Conservation (phyloP, 2,797 vertebrate genomes). For the Botia almorhae region DNA sequence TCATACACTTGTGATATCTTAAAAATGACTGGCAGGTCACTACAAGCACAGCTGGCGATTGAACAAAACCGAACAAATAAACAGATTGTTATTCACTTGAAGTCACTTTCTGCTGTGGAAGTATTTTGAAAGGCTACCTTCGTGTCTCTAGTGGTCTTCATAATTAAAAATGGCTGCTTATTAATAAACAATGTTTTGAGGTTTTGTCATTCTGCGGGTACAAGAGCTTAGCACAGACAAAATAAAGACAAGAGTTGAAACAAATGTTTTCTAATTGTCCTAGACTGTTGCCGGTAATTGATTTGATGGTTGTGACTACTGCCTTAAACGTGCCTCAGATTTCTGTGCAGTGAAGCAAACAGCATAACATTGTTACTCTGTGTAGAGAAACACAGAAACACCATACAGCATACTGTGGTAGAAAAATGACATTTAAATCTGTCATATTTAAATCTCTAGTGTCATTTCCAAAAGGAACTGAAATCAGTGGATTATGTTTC, state of each 20-base stretch:
- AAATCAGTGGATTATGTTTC: too few relatives aligned
- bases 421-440: not conserved
- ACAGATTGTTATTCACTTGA: conserved; percentile 46
- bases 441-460: too few relatives aligned
- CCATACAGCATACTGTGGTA: not conserved
- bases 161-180: conserved; percentile 15
- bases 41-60: conserved; percentile 59
- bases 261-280: not conserved
- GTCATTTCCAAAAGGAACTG: too few relatives aligned
- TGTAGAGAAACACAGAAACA: not conserved
- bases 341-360: not conserved
- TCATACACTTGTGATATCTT: conserved; percentile 48
- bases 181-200: conserved; percentile 18
- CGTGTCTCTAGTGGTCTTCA: conserved; percentile 11
- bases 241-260: conserved; percentile 3
- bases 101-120: conserved; percentile 30
- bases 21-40: conserved; percentile 46
- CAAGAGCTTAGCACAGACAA: conserved; percentile 4
- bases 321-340: conserved; percentile 2
- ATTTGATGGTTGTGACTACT: not conserved
- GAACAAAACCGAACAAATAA: conserved; percentile 52
- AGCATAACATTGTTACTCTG: not conserved
- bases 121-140: not conserved
- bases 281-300: not conserved
- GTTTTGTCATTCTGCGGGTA: conserved; percentile 31